Evolutionary conservation across 2,113 vertebrate genomes (phyloP).

Genomic region (Sisor rabdophorus): DNA sequence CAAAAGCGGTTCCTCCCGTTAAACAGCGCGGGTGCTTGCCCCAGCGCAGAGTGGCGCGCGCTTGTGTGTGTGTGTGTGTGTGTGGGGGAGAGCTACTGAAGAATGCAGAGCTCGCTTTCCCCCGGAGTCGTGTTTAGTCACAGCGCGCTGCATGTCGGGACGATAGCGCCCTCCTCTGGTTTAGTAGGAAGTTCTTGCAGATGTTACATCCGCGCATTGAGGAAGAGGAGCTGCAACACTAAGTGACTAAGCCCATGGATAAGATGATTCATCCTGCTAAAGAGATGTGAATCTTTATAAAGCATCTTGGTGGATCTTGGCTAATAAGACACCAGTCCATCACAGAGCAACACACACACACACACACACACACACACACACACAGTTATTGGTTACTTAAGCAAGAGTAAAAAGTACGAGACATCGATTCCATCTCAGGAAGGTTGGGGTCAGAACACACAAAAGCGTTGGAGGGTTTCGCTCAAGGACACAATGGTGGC

Average conservation of each 20-base stretch:
- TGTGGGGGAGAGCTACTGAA: not conserved
- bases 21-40: not conserved
- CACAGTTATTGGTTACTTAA: no score
- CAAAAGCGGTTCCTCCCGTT: not conserved
- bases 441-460: no score
- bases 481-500: rapidly evolving
- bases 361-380: not conserved
- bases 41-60: not conserved
- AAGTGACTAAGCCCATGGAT: not conserved
- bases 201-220: not conserved
- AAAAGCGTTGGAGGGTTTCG: no score
- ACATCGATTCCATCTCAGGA: no score
- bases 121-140: not conserved
- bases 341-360: no score
- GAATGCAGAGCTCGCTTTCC: not conserved
- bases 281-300: not conserved
- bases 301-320: not conserved
- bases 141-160: not conserved
- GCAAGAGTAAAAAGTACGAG: not conserved
- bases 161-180: not conserved
- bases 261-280: not conserved
- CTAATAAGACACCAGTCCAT: not conserved
- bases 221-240: no score
- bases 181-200: not conserved
- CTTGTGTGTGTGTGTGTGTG: not conserved